These are phyloP conservation scores for Calliopum simillimum DNA, from an alignment of 2,888 invertebrate genomes.

Conservation along the genomic window DNA sequence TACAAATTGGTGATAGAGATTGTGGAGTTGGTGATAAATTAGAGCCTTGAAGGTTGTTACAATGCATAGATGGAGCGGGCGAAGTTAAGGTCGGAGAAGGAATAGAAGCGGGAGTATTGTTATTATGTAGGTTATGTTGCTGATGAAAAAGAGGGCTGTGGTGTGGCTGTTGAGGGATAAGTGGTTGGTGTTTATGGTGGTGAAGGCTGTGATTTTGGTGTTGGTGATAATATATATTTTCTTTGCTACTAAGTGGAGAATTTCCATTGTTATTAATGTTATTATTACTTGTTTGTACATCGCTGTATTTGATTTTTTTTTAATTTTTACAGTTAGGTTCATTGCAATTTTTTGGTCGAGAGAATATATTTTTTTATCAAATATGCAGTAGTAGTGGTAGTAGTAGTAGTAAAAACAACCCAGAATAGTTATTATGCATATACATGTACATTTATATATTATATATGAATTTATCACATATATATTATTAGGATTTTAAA, in stretches of 20 bases:
- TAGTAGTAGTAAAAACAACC: slow-evolving; percentile 58
- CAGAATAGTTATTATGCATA: slow-evolving; percentile 52
- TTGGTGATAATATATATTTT: slow-evolving; percentile 56
- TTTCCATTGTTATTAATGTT: slow-evolving; percentile 60
- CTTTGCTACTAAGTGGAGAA: slow-evolving; percentile 65
- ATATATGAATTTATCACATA: slow-evolving; percentile 60
- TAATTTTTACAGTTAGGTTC: slow-evolving; percentile 19
- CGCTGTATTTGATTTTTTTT: slow-evolving; percentile 54
- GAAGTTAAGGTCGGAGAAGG: slow-evolving; percentile 4
- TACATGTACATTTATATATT: slow-evolving; percentile 60
- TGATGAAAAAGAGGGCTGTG: slow-evolving; percentile 42
- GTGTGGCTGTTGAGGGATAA: slow-evolving; percentile 48
- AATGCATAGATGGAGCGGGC: slow-evolving; percentile 1
- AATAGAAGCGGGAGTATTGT: slow-evolving; percentile 10
- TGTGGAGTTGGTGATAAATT: slow-evolving; percentile 40
- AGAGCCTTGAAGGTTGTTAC: slow-evolving; percentile 39
- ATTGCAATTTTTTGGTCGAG: slow-evolving; percentile 20
- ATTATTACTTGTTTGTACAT: slow-evolving; percentile 67
- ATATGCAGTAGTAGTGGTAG: slow-evolving; percentile 48
- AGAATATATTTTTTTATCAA: slow-evolving; percentile 23
- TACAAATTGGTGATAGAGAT: slow-evolving; percentile 34
- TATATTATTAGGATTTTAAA: slow-evolving; percentile 46
- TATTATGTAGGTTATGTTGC: slow-evolving; percentile 41
- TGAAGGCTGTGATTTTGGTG: slow-evolving; percentile 53
- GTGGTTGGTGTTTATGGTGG: slow-evolving; percentile 53